Evolutionary conservation across 2,113 vertebrate genomes (phyloP).

Genomic region (Aphyosemion australe): DNA sequence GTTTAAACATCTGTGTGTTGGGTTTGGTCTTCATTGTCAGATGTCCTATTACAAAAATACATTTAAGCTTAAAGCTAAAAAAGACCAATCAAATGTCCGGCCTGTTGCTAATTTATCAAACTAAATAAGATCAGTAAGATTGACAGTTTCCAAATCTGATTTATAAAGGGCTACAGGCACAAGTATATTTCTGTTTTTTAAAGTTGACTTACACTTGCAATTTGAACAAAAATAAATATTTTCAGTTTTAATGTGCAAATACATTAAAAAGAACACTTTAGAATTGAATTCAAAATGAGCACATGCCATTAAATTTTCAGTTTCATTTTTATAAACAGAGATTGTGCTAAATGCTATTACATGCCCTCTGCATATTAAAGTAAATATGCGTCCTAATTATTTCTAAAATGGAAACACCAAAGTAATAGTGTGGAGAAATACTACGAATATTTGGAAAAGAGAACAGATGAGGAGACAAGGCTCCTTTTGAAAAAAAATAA

Average conservation of each 20-base stretch:
- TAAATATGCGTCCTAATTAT: conserved; percentile 70
- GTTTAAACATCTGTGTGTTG: too few species aligned
- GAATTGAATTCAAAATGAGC: conserved; percentile 38
- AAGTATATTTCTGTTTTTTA: background rate
- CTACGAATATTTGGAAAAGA: conserved; percentile 54
- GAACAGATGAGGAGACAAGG: conserved; percentile 47
- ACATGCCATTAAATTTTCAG: conserved; percentile 31
- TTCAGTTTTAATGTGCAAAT: conserved; percentile 15
- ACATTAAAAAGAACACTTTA: conserved; percentile 27
- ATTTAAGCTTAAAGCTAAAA: too few species aligned
- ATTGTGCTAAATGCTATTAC: conserved; percentile 75
- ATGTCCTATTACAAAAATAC: too few species aligned
- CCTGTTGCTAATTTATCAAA: too few species aligned
- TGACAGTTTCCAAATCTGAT: too few species aligned
- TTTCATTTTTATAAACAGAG: conserved; percentile 40
- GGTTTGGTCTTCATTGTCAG: too few species aligned
- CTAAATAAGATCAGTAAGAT: too few species aligned
- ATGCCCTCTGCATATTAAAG: conserved; percentile 76
- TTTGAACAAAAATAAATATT: conserved; percentile 7
- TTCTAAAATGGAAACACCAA: conserved; percentile 55
- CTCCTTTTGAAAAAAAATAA: conserved; percentile 61
- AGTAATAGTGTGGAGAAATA: conserved; percentile 45
- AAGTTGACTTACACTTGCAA: background rate
- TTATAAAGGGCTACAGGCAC: too few species aligned
- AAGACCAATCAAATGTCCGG: too few species aligned